Base-by-base conservation (phyloP, 2,797 vertebrate species). In the Danionella dracula region DNA sequence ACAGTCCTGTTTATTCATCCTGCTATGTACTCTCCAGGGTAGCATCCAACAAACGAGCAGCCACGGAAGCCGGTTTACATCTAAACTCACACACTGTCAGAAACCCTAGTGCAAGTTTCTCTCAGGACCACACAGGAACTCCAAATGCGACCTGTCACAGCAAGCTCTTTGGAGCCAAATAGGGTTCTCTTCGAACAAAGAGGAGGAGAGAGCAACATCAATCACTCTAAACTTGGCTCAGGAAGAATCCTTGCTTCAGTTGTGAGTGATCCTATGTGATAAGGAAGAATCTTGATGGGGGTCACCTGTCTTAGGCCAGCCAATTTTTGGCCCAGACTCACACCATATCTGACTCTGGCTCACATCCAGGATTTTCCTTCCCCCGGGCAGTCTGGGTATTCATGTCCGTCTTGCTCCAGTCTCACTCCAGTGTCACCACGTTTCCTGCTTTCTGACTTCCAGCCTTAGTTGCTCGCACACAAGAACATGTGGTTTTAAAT, bases 401-500 rank as follows among this genome's bases (percentile, higher is more conserved):
- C 70, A 68, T 60, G 50, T 66, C 50, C 11, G 37, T 70, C 53
- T 59, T 11, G 35, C 51, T 66, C 16, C 54, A 11, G 50, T 62
- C 29, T 5, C 44, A 17, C 44, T 35, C 44, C 38, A 17, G 38
- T 45, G 76, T 74, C 72, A 64, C 59, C 35, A 10, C 45, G 15
- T 59, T 66, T 65, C 63, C 38, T 63, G 64, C 38, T 45, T 35
- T 45, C 51, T 1, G 72, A 56, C 53, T 73, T 50, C 38, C 80
- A 83, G 84, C 71, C 81, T 85, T 82, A 82, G 82, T 80, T 82
- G 79, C 82, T 87, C 82, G 82, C 77, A 75, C 82, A 82, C 76
- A 86, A 81, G 71, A 90, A 90, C 93, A 92, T 92, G 91, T 92
- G 93, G 73, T 91, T 92, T 93, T 92, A 93, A 94, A 96, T 96